phyloP scores from a whole-genome alignment of 2,888 invertebrate species.

The Stegana nigrithorax region DNA sequence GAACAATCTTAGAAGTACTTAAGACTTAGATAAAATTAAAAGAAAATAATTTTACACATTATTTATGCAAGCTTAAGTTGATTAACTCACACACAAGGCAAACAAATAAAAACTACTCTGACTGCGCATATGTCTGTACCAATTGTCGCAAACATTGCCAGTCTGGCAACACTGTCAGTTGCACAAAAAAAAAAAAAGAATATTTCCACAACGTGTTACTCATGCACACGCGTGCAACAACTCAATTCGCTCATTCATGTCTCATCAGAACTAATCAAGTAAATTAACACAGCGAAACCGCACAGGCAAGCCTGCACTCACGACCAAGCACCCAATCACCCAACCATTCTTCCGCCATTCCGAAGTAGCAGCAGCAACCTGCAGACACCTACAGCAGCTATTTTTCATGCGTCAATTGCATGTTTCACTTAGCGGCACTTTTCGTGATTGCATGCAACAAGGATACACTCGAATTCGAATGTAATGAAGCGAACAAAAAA shows the following conservation, averaged over 20 bases:
- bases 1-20: too few relatives aligned
- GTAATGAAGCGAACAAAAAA: neutral
- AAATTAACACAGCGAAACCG: conserved; percentile 49
- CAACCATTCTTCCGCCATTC: neutral
- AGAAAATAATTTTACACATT: too few relatives aligned
- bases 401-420: conserved; percentile 57
- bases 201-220: neutral
- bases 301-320: conserved; percentile 23
- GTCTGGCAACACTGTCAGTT: neutral
- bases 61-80: too few relatives aligned
- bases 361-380: conserved; percentile 30
- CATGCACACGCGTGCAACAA: conserved; percentile 43
- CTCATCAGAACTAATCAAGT: conserved; percentile 59
- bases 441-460: conserved; percentile 55
- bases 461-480: conserved; percentile 14
- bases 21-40: too few relatives aligned
- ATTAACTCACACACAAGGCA: too few relatives aligned
- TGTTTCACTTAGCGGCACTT: conserved; percentile 59
- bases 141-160: too few relatives aligned
- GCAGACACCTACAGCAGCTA: conserved; percentile 33
- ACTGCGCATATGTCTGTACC: too few relatives aligned
- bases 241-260: conserved; percentile 48
- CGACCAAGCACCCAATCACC: neutral
- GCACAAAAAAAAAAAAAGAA: neutral
- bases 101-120: too few relatives aligned